These are phyloP conservation scores for Neoseiulus cucumeris DNA, from an alignment of 1,140 invertebrate genomes.

Conservation along the genomic window DNA sequence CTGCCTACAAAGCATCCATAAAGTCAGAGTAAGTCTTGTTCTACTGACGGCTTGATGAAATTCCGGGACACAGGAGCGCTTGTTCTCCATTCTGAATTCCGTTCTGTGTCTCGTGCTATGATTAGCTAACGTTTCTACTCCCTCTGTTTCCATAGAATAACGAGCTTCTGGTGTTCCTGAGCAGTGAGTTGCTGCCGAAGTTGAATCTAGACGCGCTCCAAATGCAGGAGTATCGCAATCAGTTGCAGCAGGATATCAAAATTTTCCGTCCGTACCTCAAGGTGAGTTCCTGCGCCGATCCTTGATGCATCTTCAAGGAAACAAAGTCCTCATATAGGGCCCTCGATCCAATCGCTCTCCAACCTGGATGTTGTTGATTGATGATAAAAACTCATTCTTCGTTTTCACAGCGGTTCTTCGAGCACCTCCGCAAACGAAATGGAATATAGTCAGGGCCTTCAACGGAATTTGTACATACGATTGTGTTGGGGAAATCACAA, in stretches of 20 bases:
- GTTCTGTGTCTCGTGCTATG: no score
- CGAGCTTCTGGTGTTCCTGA: background rate
- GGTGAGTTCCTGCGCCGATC: background rate
- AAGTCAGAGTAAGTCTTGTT: background rate
- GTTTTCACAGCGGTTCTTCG: background rate
- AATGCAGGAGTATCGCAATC: background rate
- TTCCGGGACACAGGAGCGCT: no score
- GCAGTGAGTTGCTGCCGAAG: background rate
- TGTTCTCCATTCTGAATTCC: no score
- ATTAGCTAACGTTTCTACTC: no score
- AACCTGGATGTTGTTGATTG: no score
- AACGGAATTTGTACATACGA: background rate
- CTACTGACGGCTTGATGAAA: no score
- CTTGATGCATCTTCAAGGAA: no score
- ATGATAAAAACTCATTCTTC: background rate
- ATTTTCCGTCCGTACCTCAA: background rate
- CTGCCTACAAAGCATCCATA: background rate
- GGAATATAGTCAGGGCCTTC: background rate
- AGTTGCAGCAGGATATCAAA: background rate
- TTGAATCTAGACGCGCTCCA: background rate
- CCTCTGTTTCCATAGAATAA: background rate
- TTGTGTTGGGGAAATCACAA: no score
- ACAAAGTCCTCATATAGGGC: no score
- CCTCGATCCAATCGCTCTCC: no score
- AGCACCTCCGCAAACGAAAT: background rate